A percentile compares a stretch with the other conserved stretches of the same genome.
Evolutionary conservation across 92 coral and sea anemone species (phyloP).

Genomic region (Desmophyllum pertusum): DNA sequence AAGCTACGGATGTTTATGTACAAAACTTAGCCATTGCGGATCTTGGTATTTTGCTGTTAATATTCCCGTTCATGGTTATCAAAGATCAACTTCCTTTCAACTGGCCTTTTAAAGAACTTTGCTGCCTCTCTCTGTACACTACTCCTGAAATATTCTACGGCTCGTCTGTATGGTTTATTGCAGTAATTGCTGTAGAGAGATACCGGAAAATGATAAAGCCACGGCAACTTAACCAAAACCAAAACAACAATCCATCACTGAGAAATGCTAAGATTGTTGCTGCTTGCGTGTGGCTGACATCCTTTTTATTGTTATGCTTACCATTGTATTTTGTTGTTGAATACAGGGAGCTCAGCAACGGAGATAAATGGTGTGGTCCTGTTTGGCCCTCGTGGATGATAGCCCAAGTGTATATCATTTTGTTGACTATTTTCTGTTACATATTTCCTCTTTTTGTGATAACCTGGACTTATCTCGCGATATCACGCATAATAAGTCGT

Average conservation of each 20-base stretch:
- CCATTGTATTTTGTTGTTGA: conserved; percentile 25
- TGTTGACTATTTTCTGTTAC: background rate
- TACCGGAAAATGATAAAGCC: conserved; percentile 13
- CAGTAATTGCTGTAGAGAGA: conserved; percentile 50
- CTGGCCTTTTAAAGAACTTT: conserved; percentile 49
- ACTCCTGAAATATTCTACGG: conserved; percentile 51
- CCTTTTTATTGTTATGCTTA: conserved; percentile 15
- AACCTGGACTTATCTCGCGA: background rate
- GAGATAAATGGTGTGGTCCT: conserved; percentile 12
- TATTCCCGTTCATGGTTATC: conserved; percentile 15
- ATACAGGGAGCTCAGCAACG: background rate
- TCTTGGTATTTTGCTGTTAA: conserved; percentile 42
- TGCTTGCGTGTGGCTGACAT: conserved; percentile 13
- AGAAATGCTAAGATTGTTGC: background rate
- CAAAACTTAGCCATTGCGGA: conserved; percentile 64
- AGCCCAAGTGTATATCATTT: background rate
- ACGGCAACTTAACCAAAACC: background rate
- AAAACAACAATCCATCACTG: background rate
- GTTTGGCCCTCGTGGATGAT: conserved; percentile 12
- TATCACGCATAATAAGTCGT: conserved; percentile 5
- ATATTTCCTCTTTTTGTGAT: conserved; percentile 23
- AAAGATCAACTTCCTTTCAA: background rate
- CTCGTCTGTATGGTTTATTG: conserved; percentile 58
- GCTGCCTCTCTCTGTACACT: conserved; percentile 50
- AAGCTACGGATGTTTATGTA: conserved; percentile 37